Base-by-base conservation (phyloP, 2,888 invertebrate genomes). In the Cephus pulcher region DNA sequence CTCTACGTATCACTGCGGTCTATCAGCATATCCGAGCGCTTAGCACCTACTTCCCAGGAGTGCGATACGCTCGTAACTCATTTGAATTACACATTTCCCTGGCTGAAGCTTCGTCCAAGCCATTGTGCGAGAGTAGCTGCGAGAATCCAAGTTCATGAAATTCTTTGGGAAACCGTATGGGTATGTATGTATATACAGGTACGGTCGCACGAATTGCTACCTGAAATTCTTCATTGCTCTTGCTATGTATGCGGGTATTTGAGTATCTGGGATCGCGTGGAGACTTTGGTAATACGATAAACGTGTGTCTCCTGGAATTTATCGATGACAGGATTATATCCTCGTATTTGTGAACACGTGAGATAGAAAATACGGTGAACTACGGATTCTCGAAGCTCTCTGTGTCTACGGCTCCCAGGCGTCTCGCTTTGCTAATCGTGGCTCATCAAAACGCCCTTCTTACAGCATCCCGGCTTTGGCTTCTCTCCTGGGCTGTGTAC, bases 41-140 rank as follows among this genome's bases (percentile, higher is more conserved):
- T 91, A 91, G 91, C 91, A 91, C 91, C 91, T 90, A 89, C 91
- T 90, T 91, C 91, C 91, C 91, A 89, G 84, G 91, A 91, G 91
- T 91, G 90, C 89, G 90, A 91, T 91, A 91, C 85, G 87, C 89
- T 87, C 89, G 90, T 90, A 90, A 90, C 90, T 91, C 91, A 90
- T 91, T 91, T 89, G 91, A 91, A 91, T 91, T 91, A 90, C 89
- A 90, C 90, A 89, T 90, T 90, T 90, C 90, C 89, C 90, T 84
- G 82, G 87, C 86, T 85, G 56, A 56, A 56, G 23, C 56, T 56
- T 56, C 56, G 56, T 56, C 56, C 56, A 56, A 56, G 56, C 56
- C 56, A 56, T 56, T 56, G 56, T 56, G 23, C 56, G 23, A 2
- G 56, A 56, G 56, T 23, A 56, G 23, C 56, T 23, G 9, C 56